Evolutionary conservation across 2,113 vertebrate genomes (phyloP).

Genomic region (Grammatotria lemairii): DNA sequence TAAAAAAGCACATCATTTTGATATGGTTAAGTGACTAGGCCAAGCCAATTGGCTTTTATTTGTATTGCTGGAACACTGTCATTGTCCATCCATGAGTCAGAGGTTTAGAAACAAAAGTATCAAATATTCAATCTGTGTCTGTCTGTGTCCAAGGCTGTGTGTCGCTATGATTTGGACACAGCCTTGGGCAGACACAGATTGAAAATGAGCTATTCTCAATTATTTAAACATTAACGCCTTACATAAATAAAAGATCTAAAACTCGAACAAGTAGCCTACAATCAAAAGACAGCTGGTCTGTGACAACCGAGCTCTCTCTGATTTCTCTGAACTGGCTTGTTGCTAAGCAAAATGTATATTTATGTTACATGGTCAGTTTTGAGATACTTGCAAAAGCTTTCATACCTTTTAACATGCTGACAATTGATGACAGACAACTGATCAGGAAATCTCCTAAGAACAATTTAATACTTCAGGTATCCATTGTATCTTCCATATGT

Average conservation of each 20-base stretch:
- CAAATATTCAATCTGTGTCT: not conserved
- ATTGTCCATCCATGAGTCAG: not conserved
- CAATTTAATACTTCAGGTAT: not conserved
- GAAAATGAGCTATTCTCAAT: not conserved
- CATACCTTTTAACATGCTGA: not conserved
- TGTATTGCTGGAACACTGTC: not conserved
- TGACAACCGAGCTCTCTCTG: not conserved
- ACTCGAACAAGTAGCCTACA: not conserved
- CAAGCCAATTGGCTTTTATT: not conserved
- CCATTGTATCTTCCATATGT: not conserved
- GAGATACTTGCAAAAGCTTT: not conserved
- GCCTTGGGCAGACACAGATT: not conserved
- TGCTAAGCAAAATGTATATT: not conserved
- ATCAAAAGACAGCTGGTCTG: not conserved
- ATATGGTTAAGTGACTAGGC: constrained; percentile 1
- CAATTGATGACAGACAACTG: not conserved
- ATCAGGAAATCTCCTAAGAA: not conserved
- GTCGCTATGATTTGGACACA: not conserved
- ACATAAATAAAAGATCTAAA: not conserved
- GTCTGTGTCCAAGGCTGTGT: not conserved
- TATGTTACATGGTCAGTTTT: not conserved
- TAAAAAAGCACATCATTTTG: not conserved
- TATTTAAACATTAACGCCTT: not conserved
- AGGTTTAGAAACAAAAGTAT: not conserved
- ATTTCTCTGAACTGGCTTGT: not conserved